These are phyloP conservation scores for Canis aureus DNA, from an alignment of 2,113 vertebrate genomes.

Conservation along the genomic window DNA sequence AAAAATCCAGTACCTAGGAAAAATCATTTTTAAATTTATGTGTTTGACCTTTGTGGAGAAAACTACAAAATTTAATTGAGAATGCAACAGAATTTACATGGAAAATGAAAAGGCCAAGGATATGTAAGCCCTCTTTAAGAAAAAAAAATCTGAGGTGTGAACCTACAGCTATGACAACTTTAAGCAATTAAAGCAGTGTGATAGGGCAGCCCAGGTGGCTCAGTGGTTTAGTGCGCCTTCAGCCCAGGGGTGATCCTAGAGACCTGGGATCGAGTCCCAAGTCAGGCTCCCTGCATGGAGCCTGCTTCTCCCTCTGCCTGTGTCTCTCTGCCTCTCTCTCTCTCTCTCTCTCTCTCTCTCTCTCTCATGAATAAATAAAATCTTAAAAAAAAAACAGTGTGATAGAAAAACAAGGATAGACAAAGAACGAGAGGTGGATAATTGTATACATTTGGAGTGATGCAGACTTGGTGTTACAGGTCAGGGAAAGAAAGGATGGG, in stretches of 20 bases:
- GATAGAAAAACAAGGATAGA: not conserved
- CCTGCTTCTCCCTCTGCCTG: no score
- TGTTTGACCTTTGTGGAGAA: not conserved
- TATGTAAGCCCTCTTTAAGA: not conserved
- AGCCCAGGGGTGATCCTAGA: no score
- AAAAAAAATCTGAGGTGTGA: not conserved
- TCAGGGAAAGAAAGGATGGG: not conserved
- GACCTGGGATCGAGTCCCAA: no score
- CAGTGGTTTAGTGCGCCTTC: no score
- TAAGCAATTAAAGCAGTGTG: not conserved
- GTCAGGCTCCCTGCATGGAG: no score
- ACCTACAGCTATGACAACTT: not conserved
- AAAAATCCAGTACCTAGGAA: not conserved
- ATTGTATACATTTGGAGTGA: not conserved
- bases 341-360: no score
- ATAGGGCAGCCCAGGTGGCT: no score
- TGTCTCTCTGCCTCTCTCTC: no score
- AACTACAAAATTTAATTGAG: conserved; percentile 1
- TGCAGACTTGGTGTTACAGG: not conserved
- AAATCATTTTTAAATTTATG: not conserved
- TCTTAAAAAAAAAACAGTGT: not conserved
- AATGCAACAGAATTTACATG: not conserved
- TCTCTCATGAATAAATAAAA: no score
- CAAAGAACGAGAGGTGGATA: not conserved
- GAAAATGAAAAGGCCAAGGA: not conserved